These are phyloP conservation scores for Columbina picui DNA, from an alignment of 2,113 vertebrate genomes.

Conservation along the genomic window DNA sequence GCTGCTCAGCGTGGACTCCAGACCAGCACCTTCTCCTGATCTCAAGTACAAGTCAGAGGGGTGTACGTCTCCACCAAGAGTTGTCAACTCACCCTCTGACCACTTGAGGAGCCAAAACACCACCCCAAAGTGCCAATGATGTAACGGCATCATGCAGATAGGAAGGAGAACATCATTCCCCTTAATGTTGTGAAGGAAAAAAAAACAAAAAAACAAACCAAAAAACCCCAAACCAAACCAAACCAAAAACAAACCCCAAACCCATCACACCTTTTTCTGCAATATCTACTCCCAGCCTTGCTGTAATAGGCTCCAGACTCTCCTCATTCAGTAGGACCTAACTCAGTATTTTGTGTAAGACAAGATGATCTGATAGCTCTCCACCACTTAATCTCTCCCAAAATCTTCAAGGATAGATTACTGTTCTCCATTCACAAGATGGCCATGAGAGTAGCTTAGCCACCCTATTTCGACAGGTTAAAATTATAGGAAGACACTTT, in stretches of 20 bases:
- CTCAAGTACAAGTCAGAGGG: not conserved
- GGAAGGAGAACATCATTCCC: not conserved
- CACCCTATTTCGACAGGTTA: not conserved
- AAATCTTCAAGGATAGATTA: not conserved
- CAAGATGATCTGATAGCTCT: not conserved
- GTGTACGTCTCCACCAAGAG: not conserved
- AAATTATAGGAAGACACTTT: not conserved
- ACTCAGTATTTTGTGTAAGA: not conserved
- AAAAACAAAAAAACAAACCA: too few relatives aligned
- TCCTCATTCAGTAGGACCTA: not conserved
- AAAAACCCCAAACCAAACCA: too few relatives aligned
- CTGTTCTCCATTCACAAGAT: not conserved
- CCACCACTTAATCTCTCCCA: not conserved
- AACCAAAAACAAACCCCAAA: too few relatives aligned
- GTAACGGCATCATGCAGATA: not conserved
- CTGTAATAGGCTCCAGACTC: not conserved
- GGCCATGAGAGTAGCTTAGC: not conserved
- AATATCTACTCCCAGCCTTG: not conserved
- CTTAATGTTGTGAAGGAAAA: not conserved
- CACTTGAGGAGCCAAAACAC: not conserved
- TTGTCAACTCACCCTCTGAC: not conserved
- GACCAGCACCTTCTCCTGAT: not conserved
- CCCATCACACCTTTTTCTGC: not conserved
- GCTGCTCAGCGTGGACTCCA: slow-evolving; percentile 34
- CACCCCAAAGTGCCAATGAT: not conserved